These are phyloP conservation scores for Nineta flava DNA, from an alignment of 2,888 invertebrate species.

Conservation along the genomic window DNA sequence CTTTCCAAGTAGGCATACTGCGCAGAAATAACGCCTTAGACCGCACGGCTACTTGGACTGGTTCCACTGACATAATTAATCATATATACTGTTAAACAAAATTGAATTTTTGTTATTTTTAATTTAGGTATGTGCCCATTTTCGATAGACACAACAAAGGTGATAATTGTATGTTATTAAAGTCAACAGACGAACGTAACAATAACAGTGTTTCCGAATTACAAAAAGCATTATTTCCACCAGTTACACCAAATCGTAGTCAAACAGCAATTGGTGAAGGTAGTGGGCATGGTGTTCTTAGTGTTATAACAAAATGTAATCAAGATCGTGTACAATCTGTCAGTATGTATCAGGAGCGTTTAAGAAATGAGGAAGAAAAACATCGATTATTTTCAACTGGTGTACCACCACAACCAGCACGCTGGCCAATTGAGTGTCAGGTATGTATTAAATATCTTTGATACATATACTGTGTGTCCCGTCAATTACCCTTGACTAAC, in stretches of 20 bases:
- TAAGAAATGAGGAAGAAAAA: slow-evolving; percentile 49
- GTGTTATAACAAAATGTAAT: slow-evolving; percentile 19
- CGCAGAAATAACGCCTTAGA: too few species aligned
- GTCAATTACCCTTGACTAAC: too few species aligned
- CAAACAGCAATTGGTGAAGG: background rate
- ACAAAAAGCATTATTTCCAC: slow-evolving; percentile 50
- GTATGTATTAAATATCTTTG: slow-evolving; percentile 29
- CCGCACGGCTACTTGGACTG: too few species aligned
- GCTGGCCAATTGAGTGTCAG: slow-evolving; percentile 85
- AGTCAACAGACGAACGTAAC: slow-evolving; percentile 15
- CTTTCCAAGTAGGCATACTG: too few species aligned
- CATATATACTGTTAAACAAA: too few species aligned
- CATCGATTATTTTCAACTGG: slow-evolving; percentile 40
- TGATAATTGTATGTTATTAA: background rate
- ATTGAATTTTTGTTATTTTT: background rate
- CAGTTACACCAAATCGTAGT: slow-evolving; percentile 13
- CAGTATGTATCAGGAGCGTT: slow-evolving; percentile 24
- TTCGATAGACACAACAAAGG: background rate
- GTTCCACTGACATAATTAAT: too few species aligned
- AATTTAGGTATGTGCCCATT: background rate
- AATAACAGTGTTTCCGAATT: slow-evolving; percentile 41
- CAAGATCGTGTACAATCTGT: background rate
- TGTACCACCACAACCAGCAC: slow-evolving; percentile 53
- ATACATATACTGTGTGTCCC: too few species aligned
- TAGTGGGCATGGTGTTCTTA: background rate